phyloP scores from a whole-genome alignment of 53 echinoderm and acorn worm species.

The Echinometra lucunter region DNA sequence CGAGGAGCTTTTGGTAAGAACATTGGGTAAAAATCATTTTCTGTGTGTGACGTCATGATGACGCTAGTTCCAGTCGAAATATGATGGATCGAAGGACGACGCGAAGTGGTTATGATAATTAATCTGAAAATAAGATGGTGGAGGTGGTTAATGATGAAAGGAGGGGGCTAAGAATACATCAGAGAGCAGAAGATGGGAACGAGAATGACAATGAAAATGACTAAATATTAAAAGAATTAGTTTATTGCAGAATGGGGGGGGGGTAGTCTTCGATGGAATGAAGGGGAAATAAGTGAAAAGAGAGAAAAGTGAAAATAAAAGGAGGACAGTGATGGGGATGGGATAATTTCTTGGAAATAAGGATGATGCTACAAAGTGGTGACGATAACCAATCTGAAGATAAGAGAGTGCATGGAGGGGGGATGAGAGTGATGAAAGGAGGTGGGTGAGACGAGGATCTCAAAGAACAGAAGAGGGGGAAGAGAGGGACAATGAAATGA shows the following conservation, averaged over 20 bases:
- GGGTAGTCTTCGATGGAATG: too few species aligned
- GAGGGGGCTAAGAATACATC: too few species aligned
- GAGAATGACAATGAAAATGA: neutral
- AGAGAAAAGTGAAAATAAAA: too few species aligned
- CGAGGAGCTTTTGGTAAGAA: conserved; percentile 57
- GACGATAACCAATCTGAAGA: too few species aligned
- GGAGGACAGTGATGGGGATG: too few species aligned
- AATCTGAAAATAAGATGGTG: too few species aligned
- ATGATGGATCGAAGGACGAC: neutral
- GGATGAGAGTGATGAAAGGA: neutral
- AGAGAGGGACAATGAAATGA: neutral
- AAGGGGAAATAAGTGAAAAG: too few species aligned
- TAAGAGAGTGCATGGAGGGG: neutral
- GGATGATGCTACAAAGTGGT: too few species aligned
- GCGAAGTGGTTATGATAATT: neutral
- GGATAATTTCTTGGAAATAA: too few species aligned
- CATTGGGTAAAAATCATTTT: neutral
- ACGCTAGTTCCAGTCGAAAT: neutral
- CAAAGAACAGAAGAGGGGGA: neutral
- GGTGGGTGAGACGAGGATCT: neutral
- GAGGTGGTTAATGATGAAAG: too few species aligned
- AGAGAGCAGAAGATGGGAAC: neutral
- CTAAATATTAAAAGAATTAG: too few species aligned
- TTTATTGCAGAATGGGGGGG: too few species aligned
- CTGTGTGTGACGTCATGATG: neutral